Evolutionary conservation across 2,113 vertebrate species (phyloP), one percentile per base, ranked within the genome.

Genomic region (Lepus americanus): DNA sequence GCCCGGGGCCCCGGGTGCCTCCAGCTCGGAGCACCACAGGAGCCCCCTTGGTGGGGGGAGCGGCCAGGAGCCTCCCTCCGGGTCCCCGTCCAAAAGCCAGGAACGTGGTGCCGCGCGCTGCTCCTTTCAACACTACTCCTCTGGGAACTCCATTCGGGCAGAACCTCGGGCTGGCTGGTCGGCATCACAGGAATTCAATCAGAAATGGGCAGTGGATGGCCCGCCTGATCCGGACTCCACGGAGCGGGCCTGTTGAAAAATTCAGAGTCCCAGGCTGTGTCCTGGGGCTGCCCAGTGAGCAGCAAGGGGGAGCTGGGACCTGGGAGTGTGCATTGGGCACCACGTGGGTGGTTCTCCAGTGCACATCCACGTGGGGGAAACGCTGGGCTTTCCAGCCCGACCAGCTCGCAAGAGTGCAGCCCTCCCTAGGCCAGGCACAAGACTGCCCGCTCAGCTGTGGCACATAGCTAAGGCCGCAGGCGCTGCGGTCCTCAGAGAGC

Each of bases 1-100:
- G 61, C 84, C 73, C 0, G 16, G 2, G 0, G 9, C 9, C 27
- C 10, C 13, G 7, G 0, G 4, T 7, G 20, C 9, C 55, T 31
- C 11, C 16, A 10, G 36, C 73, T 59, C 74, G 3, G 0, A 5
- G 72, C 44, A 44, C 44, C 44, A 44, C 44, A 44, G 12, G 81
- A 61, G n/a, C 1, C n/a, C 0, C 3, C 80, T 36, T n/a, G 29
- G 70, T 20, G 83, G 27, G 0, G 0, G 31, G 73, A 33, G 64
- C 4, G 0, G 23, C 70, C 66, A 64, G 66, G 59, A 55, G 5
- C 3, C 7, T 33, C 36, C 12, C 53, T 36, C 66, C 12, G 36
- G 36, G 31, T 33, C 20, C 33, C 63, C 6, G 9, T 31, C 31
- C 11, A 59, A 49, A 79, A 1, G 1, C 64, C 20, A 67, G 91